Evolutionary conservation across 2,888 invertebrate species (phyloP), one percentile per base, ranked within the genome.

Genomic region (Cheilosia soror): DNA sequence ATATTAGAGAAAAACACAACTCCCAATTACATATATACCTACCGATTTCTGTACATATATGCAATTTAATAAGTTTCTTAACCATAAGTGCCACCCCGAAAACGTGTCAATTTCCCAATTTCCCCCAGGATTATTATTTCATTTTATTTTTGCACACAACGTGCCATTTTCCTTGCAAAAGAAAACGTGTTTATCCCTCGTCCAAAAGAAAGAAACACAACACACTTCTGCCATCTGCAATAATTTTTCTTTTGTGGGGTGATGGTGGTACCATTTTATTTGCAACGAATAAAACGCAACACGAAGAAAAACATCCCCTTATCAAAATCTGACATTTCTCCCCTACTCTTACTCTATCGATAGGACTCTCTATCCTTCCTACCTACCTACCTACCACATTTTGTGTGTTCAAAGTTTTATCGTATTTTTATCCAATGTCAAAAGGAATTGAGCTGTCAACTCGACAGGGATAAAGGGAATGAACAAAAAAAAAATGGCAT

Each of bases 381-480:
- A 53, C 27, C 15, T 58, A 11, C 11, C 27, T 15, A 53, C 27
- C 13, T n/a, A 4, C 47, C 44, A 47, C 71, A 5, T 47, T 81
- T 57, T 66, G 68, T 79, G 47, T 69, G 33, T 65, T 80, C 44
- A 25, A 71, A 60, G 60, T 85, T 80, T 85, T 79, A 85, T 85
- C 65, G 75, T 29, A 44, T 42, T 81, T 62, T 51, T 71, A 51
- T 69, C 42, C 29, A 76, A 66, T 85, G 58, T 76, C 65, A 66
- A 66, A 76, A 51, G 80, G 84, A 76, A 85, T 85, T 85, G 84
- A 85, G 80, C 80, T 80, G 84, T 85, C 75, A 85, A 66, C 65
- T 80, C 65, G 60, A 80, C 53, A 85, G 69, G 71, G 76, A 71
- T 55, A 57, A 82, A 65, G 51, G 25, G 68, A 44, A 69, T 55